Evolutionary conservation across 2,888 invertebrate genomes (phyloP), one percentile per base, ranked within the genome.

Genomic region (Onchidella celtica): DNA sequence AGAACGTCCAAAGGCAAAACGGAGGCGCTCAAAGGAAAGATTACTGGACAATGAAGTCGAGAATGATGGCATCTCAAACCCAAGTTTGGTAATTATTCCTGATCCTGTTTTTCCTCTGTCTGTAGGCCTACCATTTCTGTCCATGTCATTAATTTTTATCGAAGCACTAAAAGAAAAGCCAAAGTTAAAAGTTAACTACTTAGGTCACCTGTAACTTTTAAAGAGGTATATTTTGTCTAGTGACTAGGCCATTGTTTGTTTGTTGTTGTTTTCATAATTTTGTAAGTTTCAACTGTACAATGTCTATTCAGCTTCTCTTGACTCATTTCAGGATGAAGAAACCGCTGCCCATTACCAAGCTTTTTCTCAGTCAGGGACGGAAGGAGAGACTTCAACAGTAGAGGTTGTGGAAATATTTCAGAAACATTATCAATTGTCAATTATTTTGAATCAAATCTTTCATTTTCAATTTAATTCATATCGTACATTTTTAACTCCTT

Each of bases 21-120:
- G 81, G 14, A 29, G 80, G 32, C 59, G 55, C 17, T 75, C 65
- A 9, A 85, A 86, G 29, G 84, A 86, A 34, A 86, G 83, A 40
- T 68, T 89, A 61, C 57, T 88, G 24, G 84, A 84, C 32, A 83
- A 85, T 65, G 86, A 84, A 40, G 88, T 86, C 17, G 88, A 89
- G 32, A 87, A 83, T 65, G 86, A 84, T 47, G 90, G 90, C 32
- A 77, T 89, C 17, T 84, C 86, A 27, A 90, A 90, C 77, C 89
- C 89, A 55, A 83, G 83, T 11, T 79, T 90, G 88, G 90, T 90
- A 85, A 75, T 69, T 63, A 29, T 61, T 36, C 59, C 57, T n/a
- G 17, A 17, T 36, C 36, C 21, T 69, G 34, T 34, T 17, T n/a
- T n/a, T n/a, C n/a, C n/a, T n/a, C n/a, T n/a, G n/a, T n/a, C n/a